Evolutionary conservation across 2,113 vertebrate species (phyloP).

Genomic region (Tautogolabrus adspersus): DNA sequence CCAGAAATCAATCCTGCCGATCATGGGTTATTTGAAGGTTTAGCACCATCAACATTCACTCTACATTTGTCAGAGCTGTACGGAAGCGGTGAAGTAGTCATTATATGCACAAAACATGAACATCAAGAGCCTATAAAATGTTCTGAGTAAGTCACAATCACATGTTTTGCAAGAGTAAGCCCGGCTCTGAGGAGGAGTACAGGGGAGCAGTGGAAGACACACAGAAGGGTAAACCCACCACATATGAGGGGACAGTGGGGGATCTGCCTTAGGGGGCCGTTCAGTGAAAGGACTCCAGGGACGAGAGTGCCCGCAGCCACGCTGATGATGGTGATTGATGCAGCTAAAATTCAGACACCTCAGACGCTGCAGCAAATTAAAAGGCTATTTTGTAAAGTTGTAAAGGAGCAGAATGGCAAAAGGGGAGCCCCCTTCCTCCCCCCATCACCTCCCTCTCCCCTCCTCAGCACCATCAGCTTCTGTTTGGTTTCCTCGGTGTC

Average conservation of each 20-base stretch:
- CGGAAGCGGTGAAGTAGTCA: neutral
- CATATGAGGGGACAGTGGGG: conserved; percentile 41
- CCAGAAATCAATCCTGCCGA: conserved; percentile 9
- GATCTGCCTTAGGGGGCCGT: conserved; percentile 70
- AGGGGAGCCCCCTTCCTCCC: conserved; percentile 38
- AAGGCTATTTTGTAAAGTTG: conserved; percentile 88
- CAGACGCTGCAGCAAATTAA: conserved; percentile 86
- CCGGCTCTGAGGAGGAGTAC: neutral
- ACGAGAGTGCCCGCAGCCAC: conserved; percentile 67
- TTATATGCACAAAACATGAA: neutral
- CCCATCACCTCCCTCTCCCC: neutral
- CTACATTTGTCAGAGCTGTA: neutral
- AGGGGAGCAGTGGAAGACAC: conserved; percentile 22
- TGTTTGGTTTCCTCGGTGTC: conserved; percentile 81
- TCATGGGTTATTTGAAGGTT: neutral
- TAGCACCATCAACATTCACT: neutral
- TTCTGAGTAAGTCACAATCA: neutral
- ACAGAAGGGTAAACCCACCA: conserved; percentile 29
- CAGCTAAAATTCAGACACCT: conserved; percentile 81
- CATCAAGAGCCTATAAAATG: neutral
- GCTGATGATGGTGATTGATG: conserved; percentile 87
- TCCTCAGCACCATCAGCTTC: conserved; percentile 64
- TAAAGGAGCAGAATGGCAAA: conserved; percentile 82
- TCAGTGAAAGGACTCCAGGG: conserved; percentile 80
- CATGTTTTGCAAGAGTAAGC: conserved; percentile 33